Evolutionary conservation across 2,888 invertebrate species (phyloP).

Genomic region (Ichneumoninae sp.): DNA sequence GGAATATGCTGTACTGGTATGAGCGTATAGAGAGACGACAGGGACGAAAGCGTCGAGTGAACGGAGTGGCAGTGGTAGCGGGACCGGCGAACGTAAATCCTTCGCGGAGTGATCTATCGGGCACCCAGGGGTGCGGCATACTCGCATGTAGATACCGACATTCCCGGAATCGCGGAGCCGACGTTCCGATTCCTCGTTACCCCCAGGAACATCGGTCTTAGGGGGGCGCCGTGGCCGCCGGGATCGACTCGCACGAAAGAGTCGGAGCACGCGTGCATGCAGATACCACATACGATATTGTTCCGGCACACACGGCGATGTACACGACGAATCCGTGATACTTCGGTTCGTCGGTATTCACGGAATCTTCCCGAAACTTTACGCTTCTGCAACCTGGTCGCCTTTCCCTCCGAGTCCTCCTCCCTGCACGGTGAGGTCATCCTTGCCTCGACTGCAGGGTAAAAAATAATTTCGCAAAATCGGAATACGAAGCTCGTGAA

Average conservation of each 20-base stretch:
- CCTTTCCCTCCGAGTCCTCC: not conserved
- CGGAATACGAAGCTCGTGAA: no score
- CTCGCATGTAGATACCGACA: conserved; percentile 69
- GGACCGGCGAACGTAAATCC: conserved; percentile 74
- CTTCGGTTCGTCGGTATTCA: not conserved
- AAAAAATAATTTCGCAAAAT: no score
- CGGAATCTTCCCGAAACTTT: not conserved
- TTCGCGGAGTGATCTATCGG: conserved; percentile 69
- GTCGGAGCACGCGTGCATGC: conserved; percentile 21
- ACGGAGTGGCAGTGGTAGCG: conserved; percentile 43
- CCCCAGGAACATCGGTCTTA: conserved; percentile 51
- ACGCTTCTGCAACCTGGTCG: no score
- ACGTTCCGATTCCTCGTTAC: conserved; percentile 71
- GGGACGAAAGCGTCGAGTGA: conserved; percentile 52
- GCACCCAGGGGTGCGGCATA: conserved; percentile 67
- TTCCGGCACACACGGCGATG: conserved; percentile 5
- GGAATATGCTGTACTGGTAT: conserved; percentile 23
- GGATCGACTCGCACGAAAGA: conserved; percentile 19
- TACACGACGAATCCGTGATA: not conserved
- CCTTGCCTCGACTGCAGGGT: not conserved
- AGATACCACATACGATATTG: conserved; percentile 13
- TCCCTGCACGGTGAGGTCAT: not conserved
- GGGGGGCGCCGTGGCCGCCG: conserved; percentile 18
- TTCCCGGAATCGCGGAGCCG: conserved; percentile 73
- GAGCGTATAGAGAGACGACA: conserved; percentile 12